These are phyloP conservation scores for Rhopalosiphum maidis DNA, from an alignment of 1,140 invertebrate species.

Conservation along the genomic window DNA sequence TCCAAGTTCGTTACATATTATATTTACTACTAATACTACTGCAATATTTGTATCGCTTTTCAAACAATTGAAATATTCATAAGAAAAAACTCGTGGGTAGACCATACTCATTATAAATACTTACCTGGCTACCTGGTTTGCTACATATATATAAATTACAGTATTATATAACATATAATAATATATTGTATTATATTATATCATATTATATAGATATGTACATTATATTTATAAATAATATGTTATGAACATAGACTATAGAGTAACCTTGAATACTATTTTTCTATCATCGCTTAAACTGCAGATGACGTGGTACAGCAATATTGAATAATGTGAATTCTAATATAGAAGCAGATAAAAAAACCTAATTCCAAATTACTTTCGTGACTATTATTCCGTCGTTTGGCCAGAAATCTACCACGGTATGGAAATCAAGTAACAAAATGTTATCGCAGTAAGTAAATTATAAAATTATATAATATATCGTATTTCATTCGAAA, in stretches of 20 bases:
- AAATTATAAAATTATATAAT: neutral
- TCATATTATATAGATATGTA: neutral
- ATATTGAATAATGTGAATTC: neutral
- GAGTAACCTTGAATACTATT: neutral
- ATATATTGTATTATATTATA: neutral
- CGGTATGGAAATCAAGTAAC: neutral
- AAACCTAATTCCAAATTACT: neutral
- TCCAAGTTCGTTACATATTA: neutral
- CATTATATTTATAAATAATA: no score
- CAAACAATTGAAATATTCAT: neutral
- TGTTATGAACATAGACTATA: neutral
- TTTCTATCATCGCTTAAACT: neutral
- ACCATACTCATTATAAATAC: neutral
- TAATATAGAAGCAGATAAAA: neutral
- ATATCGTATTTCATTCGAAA: neutral
- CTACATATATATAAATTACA: neutral
- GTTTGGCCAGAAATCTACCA: neutral
- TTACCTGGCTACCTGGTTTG: neutral
- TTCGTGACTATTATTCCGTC: neutral
- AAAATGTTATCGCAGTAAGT: neutral
- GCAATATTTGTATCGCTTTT: neutral
- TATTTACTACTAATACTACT: slow-evolving; percentile 3
- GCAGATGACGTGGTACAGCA: neutral
- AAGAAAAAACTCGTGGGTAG: neutral
- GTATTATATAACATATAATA: neutral